Conservation (phyloP, 2,797 vertebrate species). For the Emydoidea blandingii region DNA sequence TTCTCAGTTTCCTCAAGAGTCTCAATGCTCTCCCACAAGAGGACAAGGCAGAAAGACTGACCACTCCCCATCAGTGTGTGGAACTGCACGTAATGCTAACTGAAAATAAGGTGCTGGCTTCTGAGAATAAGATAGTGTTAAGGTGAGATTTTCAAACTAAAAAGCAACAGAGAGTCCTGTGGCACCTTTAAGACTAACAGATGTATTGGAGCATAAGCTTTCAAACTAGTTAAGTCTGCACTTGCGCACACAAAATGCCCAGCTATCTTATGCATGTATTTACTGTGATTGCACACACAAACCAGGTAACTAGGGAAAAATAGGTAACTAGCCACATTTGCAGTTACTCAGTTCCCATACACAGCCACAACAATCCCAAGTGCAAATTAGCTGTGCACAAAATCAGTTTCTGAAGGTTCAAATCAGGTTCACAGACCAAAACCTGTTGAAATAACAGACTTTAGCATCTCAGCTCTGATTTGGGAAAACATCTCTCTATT, state of each 20-base stretch:
- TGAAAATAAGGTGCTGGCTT: not conserved
- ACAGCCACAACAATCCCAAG: not conserved
- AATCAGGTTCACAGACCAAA: not conserved
- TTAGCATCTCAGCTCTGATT: not conserved
- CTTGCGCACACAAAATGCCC: not conserved
- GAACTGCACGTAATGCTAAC: not conserved
- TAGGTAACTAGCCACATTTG: not conserved
- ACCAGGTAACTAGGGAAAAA: not conserved
- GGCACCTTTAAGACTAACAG: too few relatives aligned
- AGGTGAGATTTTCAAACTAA: accelerated
- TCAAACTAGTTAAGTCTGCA: not conserved
- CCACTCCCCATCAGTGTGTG: not conserved
- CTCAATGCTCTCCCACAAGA: not conserved
- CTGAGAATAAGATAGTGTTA: accelerated
- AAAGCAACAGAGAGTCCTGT: too few relatives aligned
- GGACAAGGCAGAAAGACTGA: not conserved
- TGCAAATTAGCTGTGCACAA: not conserved
- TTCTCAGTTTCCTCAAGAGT: not conserved
- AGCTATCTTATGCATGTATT: accelerated
- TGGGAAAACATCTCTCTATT: not conserved
- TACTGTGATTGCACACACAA: not conserved
- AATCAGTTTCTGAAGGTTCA: not conserved
- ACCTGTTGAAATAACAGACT: not conserved
- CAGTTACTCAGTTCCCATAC: not conserved
- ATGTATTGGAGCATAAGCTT: too few relatives aligned